Conservation (phyloP, 23 tunicate genomes). For the Oikopleura dioica region DNA sequence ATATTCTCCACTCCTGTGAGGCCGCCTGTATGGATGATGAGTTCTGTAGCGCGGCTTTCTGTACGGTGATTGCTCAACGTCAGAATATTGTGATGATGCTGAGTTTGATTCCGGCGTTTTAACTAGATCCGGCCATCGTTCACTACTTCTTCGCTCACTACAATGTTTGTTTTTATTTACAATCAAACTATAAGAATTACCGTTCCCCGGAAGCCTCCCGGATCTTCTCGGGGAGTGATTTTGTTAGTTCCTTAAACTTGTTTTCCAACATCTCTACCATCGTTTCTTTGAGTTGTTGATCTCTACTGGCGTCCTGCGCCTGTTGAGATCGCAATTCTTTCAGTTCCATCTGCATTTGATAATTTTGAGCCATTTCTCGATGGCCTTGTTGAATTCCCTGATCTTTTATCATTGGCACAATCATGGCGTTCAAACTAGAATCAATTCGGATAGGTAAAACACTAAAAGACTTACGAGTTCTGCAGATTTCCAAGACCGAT, state of each 20-base stretch:
- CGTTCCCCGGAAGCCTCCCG: no score
- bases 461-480: no score
- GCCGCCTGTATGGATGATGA: not conserved
- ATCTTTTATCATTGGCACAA: constrained; percentile 10
- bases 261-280: no score
- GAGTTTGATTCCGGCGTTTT: not conserved
- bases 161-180: not conserved
- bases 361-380: not conserved
- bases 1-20: not conserved
- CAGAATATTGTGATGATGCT: not conserved
- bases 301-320: no score
- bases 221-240: no score
- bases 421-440: not conserved
- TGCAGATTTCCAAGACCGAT: no score
- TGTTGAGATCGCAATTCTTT: not conserved
- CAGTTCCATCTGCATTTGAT: not conserved
- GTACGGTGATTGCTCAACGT: not conserved
- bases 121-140: constrained; percentile 1
- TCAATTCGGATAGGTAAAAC: no score
- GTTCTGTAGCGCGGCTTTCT: no score
- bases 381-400: constrained; percentile 8
- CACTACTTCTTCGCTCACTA: not conserved
- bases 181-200: no score
- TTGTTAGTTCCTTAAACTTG: no score
- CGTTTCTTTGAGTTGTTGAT: no score